Percentiles rank a stretch among this genome's conserved stretches.
These are phyloP conservation scores for Tyria jacobaeae DNA, from an alignment of 2,888 invertebrate genomes.

Conservation along the genomic window DNA sequence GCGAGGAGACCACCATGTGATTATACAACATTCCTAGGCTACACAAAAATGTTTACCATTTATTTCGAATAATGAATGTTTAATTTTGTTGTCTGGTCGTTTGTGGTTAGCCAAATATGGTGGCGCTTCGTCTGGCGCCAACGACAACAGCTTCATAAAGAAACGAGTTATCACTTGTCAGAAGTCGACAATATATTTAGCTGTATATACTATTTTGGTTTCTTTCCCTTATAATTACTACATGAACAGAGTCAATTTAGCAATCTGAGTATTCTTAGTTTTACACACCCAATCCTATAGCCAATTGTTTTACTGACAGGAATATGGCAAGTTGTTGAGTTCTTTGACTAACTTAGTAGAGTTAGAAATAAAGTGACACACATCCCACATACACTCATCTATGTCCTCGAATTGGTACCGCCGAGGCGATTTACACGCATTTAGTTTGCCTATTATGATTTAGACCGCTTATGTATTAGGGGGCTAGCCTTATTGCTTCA, in stretches of 20 bases:
- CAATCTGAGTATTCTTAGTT: not conserved
- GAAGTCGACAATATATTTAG: slow-evolving; percentile 14
- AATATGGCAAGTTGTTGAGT: not conserved
- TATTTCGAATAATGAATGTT: slow-evolving; percentile 33
- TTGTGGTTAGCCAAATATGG: slow-evolving; percentile 45
- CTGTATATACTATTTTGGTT: slow-evolving; percentile 7
- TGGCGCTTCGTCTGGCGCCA: slow-evolving; percentile 36
- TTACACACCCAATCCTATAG: not conserved
- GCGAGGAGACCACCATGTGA: slow-evolving; percentile 24
- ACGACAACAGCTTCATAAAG: slow-evolving; percentile 30
- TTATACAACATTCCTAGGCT: slow-evolving; percentile 28
- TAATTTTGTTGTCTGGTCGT: slow-evolving; percentile 30
- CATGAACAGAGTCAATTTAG: not conserved
- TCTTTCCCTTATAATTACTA: not conserved
- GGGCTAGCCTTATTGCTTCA: too few relatives aligned
- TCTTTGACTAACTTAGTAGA: not conserved
- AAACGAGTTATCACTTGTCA: slow-evolving; percentile 32
- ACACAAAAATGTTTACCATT: slow-evolving; percentile 25
- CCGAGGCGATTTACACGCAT: too few relatives aligned
- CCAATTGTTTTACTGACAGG: not conserved
- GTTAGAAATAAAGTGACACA: not conserved
- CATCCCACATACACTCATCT: too few relatives aligned
- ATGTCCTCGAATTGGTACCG: too few relatives aligned
- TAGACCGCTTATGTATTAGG: too few relatives aligned
- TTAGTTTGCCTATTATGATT: too few relatives aligned